Percentiles rank a stretch among this genome's conserved stretches.
These are phyloP conservation scores for Siniperca knerii DNA, from an alignment of 2,113 vertebrate genomes.

Conservation along the genomic window DNA sequence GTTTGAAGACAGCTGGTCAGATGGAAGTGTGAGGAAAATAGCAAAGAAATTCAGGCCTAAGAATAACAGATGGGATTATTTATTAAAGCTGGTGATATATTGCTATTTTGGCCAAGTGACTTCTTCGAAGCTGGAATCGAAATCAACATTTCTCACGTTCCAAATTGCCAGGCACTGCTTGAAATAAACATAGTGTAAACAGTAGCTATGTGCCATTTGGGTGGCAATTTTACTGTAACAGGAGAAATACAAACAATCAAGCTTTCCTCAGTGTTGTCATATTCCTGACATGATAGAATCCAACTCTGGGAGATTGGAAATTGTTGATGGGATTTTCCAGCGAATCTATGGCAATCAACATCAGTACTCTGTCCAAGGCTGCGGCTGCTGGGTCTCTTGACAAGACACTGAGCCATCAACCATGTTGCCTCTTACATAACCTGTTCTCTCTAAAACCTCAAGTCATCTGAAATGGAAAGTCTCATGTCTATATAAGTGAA, in stretches of 20 bases:
- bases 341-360: conserved; percentile 2
- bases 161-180: neutral
- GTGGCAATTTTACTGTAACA: conserved; percentile 4
- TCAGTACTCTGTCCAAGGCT: conserved; percentile 1
- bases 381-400: conserved; percentile 1
- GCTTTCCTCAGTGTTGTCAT: conserved; percentile 23
- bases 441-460: neutral
- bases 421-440: conserved; percentile 10
- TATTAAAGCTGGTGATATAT: neutral
- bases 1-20: neutral
- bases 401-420: conserved; percentile 7
- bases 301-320: conserved; percentile 16
- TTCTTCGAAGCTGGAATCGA: conserved; percentile 2
- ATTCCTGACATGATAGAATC: conserved; percentile 13
- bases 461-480: conserved; percentile 9
- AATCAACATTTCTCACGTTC: conserved; percentile 5
- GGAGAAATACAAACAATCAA: conserved; percentile 25
- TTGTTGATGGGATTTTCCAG: conserved; percentile 47
- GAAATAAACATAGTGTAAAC: conserved; percentile 10
- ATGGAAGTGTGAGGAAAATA: conserved; percentile 4
- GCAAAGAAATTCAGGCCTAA: neutral
- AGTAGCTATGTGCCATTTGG: neutral
- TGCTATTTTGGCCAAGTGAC: neutral
- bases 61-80: conserved; percentile 14
- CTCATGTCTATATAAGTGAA: neutral